Conservation (phyloP, 2,888 invertebrate genomes). For the Amblyjoppa proteus region DNA sequence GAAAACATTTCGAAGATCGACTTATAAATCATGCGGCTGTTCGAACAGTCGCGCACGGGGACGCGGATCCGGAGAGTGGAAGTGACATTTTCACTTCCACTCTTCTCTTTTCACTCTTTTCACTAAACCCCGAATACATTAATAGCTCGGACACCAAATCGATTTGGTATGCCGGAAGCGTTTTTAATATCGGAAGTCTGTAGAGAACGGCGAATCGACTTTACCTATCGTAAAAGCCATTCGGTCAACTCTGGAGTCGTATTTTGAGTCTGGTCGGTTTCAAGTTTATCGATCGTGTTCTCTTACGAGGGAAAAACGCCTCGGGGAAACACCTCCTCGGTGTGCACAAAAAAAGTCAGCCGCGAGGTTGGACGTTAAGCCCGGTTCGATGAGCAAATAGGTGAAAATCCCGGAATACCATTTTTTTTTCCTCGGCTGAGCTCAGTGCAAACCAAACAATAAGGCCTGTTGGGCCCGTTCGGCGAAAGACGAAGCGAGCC, state of each 20-base stretch:
- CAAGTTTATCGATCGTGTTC: conserved; percentile 44
- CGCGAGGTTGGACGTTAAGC: background rate
- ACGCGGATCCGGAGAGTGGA: background rate
- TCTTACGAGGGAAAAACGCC: background rate
- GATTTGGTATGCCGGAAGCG: conserved; percentile 46
- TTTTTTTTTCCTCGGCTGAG: conserved; percentile 6
- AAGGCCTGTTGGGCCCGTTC: background rate
- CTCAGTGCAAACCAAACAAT: conserved; percentile 27
- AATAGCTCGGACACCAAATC: conserved; percentile 21
- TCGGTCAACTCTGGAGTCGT: conserved; percentile 25
- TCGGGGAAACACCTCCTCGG: background rate
- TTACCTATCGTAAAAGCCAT: conserved; percentile 38
- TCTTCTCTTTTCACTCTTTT: too few relatives aligned
- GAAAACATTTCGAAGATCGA: background rate
- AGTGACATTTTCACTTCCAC: too few relatives aligned
- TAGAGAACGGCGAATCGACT: conserved; percentile 30
- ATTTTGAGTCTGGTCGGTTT: conserved; percentile 23
- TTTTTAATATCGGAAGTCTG: conserved; percentile 45
- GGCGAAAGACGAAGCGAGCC: background rate
- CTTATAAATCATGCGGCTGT: conserved; percentile 46
- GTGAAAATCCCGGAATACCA: background rate
- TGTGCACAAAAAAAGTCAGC: background rate
- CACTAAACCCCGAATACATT: background rate
- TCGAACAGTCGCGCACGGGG: conserved; percentile 9
- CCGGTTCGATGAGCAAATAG: conserved; percentile 26